Base-by-base conservation (phyloP, 2,888 invertebrate genomes). In the Tupiocoris notatus region DNA sequence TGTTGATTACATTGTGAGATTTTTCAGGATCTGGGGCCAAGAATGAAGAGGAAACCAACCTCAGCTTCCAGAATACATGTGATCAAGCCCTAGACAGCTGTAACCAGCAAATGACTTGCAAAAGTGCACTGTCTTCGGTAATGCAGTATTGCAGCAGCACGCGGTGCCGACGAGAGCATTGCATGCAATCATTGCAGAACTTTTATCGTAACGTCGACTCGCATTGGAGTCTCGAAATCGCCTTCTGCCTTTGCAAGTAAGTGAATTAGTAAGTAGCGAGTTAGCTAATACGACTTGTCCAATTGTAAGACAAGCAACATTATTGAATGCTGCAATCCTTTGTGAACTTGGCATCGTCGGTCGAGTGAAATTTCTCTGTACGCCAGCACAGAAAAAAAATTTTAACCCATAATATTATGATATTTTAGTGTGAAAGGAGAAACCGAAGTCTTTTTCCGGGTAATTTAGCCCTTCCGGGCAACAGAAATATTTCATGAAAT, bases 181-280 rank as follows among this genome's bases (percentile, higher is more conserved):
- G 95, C 85, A 94, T 94, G 94, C 88, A 90, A 79, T 92, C 94
- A 70, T 85, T 95, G 81, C 91, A 94, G 83, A 89, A 90, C 75
- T 95, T 95, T 86, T 95, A 95, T 85, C 89, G 92, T 84, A 91
- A 90, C 82, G 90, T 91, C 20, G 90, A 90, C 76, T 79, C 79
- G n/a, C 90, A 90, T 81, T 91, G 93, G 89, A 94, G 93, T 83
- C 88, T 94, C 80, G 95, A 95, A 85, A 92, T 95, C 81, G 95
- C 95, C 81, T 95, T 95, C 86, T 95, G 95, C 84, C 88, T 95
- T 78, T 95, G 95, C 94, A 94, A 92, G 95, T 94, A 86, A 90
- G 39, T 7, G 39, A 39, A 39, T 39, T 12, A n/a, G n/a, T n/a
- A n/a, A n/a, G n/a, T n/a, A n/a, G n/a, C n/a, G n/a, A n/a, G n/a